Conservation (phyloP, 2,888 invertebrate genomes). For the Podotricha telesiphe region DNA sequence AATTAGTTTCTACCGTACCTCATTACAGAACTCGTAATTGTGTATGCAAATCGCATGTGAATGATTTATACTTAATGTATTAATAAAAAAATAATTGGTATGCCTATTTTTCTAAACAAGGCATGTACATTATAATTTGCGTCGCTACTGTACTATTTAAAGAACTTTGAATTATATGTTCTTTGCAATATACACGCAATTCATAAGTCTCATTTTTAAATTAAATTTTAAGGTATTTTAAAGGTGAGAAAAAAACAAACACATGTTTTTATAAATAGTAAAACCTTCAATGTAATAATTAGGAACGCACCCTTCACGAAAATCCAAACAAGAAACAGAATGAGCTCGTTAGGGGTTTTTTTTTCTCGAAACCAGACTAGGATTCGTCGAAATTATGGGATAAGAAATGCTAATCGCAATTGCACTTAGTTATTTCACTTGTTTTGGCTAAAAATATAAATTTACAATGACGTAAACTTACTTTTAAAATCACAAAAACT, state of each 20-base stretch:
- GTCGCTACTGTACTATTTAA: slow-evolving; percentile 35
- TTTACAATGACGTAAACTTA: not conserved
- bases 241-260: not conserved
- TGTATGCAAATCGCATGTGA: slow-evolving; percentile 61
- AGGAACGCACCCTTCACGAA: slow-evolving; percentile 64
- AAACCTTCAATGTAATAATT: slow-evolving; percentile 68
- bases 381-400: slow-evolving; percentile 50
- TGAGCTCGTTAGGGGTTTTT: slow-evolving; percentile 68
- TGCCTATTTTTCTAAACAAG: not conserved
- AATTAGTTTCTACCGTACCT: slow-evolving; percentile 67
- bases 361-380: slow-evolving; percentile 59
- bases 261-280: slow-evolving; percentile 50
- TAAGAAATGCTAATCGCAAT: slow-evolving; percentile 68
- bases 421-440: slow-evolving; percentile 42
- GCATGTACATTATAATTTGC: not conserved
- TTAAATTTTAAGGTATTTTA: not conserved
- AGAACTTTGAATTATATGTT: slow-evolving; percentile 33
- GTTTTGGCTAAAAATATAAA: slow-evolving; percentile 3
- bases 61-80: slow-evolving; percentile 47
- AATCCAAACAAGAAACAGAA: slow-evolving; percentile 74
- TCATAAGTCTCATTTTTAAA: not conserved
- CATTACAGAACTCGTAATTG: slow-evolving; percentile 65
- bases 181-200: slow-evolving; percentile 2
- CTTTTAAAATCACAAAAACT: not conserved
- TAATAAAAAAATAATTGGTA: not conserved